A percentile compares a stretch with the other conserved stretches of the same genome.
These are phyloP conservation scores for Balanococcus diminutus DNA, from an alignment of 2,888 invertebrate species.

Conservation along the genomic window DNA sequence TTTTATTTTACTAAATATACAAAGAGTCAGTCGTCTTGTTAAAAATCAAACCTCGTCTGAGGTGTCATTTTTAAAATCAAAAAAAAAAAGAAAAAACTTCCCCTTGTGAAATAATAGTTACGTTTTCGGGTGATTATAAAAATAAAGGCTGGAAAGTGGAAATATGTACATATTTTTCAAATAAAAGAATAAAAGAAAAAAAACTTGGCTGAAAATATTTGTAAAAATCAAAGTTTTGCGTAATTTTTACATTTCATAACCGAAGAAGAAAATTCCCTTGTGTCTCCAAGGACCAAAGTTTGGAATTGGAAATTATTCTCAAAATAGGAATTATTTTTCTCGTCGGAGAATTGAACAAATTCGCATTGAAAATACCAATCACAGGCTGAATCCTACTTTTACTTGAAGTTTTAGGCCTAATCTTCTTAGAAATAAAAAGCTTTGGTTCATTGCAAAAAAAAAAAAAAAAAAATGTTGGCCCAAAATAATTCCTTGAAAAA, in stretches of 20 bases:
- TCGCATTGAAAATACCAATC: too few relatives aligned
- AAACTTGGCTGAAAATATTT: background rate
- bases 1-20: background rate
- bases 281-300: background rate
- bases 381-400: too few relatives aligned
- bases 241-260: background rate
- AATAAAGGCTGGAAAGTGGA: background rate
- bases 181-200: background rate
- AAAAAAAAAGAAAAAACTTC: background rate
- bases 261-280: background rate
- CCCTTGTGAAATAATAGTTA: background rate
- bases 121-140: background rate
- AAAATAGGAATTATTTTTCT: background rate
- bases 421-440: too few relatives aligned
- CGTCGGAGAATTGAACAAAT: background rate
- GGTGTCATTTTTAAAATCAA: background rate
- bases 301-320: background rate
- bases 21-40: background rate
- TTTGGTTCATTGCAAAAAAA: too few relatives aligned
- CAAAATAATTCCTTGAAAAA: too few relatives aligned
- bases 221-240: background rate
- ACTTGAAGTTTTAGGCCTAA: too few relatives aligned
- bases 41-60: background rate
- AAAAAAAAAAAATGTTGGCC: too few relatives aligned
- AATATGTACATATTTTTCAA: background rate